phyloP scores from a whole-genome alignment of 2,113 vertebrate genomes.

The Illadopsis cleaveri region DNA sequence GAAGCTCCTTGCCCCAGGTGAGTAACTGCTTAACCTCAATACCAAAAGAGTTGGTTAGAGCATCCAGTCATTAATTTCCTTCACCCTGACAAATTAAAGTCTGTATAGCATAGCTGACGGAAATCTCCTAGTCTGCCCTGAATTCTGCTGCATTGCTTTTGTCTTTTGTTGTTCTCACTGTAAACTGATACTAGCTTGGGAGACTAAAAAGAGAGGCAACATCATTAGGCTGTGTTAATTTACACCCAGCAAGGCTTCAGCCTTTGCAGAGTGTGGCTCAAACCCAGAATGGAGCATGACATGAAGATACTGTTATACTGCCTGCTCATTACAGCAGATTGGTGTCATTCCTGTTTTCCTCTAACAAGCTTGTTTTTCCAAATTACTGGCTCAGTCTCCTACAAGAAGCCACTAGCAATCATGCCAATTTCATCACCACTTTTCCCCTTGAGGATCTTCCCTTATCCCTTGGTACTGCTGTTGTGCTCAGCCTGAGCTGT shows the following conservation, averaged over 20 bases:
- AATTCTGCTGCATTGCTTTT: not conserved
- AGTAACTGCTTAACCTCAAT: constrained; percentile 9
- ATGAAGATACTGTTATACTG: not conserved
- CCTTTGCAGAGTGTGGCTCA: not conserved
- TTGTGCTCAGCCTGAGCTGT: not conserved
- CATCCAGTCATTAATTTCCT: not conserved
- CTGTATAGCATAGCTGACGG: not conserved
- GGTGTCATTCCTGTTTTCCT: not conserved
- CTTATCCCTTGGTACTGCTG: not conserved
- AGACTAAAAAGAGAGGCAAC: not conserved
- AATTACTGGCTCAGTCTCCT: not conserved
- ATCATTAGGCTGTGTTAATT: not conserved
- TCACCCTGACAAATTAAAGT: not conserved
- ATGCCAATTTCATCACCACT: not conserved
- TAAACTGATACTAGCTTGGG: not conserved
- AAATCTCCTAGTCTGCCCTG: not conserved
- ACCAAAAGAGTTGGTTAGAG: not conserved
- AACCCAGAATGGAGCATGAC: not conserved
- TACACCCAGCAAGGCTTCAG: not conserved
- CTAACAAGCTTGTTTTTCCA: not conserved
- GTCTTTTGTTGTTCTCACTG: not conserved
- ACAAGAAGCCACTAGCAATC: not conserved
- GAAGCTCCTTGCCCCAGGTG: not conserved
- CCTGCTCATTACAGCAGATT: not conserved
- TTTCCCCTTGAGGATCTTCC: not conserved